Evolutionary conservation across 2,888 invertebrate species (phyloP), one percentile per base, ranked within the genome.

Genomic region (Dicranocentrus wangi): DNA sequence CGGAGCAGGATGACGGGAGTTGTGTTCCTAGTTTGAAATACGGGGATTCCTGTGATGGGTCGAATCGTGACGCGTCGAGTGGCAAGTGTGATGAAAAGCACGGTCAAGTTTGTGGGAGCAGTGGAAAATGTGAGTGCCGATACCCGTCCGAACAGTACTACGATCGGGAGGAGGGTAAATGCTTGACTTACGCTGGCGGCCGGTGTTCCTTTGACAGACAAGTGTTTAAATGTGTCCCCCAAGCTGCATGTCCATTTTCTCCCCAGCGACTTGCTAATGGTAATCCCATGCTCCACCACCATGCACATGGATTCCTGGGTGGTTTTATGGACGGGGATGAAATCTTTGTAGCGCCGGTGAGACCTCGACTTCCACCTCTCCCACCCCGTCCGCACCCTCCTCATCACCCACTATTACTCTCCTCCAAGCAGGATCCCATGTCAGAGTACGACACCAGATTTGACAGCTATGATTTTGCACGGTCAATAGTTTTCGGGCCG

Each of bases 121-220:
- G 10, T 23, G 68, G 69, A 19, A 79, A 69, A 65, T 84, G 83
- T 53, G 42, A 63, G 15, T 84, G 83, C 42, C 69, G 71, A 53
- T 82, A 61, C 27, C 69, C 60, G 15, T 55, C 70, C 10, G 73
- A 80, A 53, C 83, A 82, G 51, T 80, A 72, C 53, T 84, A 80
- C 47, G 80, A 82, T 39, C 43, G 8, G 3, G 42, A 42, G 21
- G 53, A 69, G 28, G 71, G 75, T 28, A 80, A 77, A 15, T 84
- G 82, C 55, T 55, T 79, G 27, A 61, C 76, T 17, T 68, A 58
- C 19, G 83, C 71, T 13, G 68, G 69, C 17, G 77, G 81, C 42
- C 68, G 76, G 17, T 84, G 83, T 27, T 60, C 83, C 15, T 58
- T 32, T 19, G 78, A 82, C 7, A 60, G 71, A 32, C 60, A 73